Evolutionary conservation across 2,797 vertebrate genomes (phyloP), one percentile per base, ranked within the genome.

Genomic region (Nyctibius grandis): DNA sequence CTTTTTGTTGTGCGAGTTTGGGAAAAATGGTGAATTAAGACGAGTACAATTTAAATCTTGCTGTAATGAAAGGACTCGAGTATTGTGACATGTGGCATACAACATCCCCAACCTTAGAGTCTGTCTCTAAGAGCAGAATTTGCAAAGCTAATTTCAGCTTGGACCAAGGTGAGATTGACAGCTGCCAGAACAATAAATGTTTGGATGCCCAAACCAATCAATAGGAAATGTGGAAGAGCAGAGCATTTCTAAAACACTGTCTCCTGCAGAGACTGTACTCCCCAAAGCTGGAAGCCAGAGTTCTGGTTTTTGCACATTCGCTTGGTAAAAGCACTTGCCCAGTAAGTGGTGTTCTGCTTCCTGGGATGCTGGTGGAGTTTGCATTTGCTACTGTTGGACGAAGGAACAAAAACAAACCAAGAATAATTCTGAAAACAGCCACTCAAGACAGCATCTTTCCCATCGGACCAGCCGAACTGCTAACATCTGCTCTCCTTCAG

Each of bases 131-230:
- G 80, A 81, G 8, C 45, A 76, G 34, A 88, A 90, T 95, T 93
- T 93, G 29, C 75, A 89, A 92, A 91, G 45, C 36, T 92, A 70
- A 92, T 85, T 90, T 90, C 42, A 42, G 15, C 88, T 78, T 68
- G 31, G 45, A 84, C 34, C 38, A 61, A 93, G 51, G 57, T 90
- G 25, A 75, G 69, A 95, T 65, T 95, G 93, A 89, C 73, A 90
- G 67, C 54, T 84, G 61, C 57, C 85, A 68, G 53, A 65, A n/a
- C 31, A 50, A 15, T 86, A 84, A 81, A 22, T 78, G 45, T 45
- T 81, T 28, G 42, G n/a, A 59, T 90, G 61, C 34, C 38, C 59
- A 88, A 88, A 78, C 19, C 34, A 61, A 50, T 90, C 74, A 90
- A 31, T 16, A 88, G 26, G 18, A 81, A 84, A 93, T n/a, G 42